A percentile compares a stretch with the other conserved stretches of the same genome.
phyloP scores from a whole-genome alignment of 2,888 invertebrate species.

The Dysmachus trigonus region DNA sequence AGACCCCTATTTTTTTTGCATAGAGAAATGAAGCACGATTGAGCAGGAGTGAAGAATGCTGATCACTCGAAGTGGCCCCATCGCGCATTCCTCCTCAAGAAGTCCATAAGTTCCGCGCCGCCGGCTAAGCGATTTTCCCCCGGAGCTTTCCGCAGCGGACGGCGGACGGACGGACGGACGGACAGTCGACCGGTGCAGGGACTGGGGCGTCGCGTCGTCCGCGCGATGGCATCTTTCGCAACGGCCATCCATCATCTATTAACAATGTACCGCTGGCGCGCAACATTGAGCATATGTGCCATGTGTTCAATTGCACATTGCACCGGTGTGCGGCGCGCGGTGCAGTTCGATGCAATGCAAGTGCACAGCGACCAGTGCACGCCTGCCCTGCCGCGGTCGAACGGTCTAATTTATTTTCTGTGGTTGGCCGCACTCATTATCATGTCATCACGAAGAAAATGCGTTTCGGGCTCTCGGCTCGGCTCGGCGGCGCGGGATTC shows the following conservation, averaged over 20 bases:
- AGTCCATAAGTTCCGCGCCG: background rate
- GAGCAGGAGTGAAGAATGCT: background rate
- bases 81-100: background rate
- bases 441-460: conserved; percentile 53
- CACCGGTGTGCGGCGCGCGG: background rate
- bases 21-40: too few species aligned
- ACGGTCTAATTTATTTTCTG: conserved; percentile 53
- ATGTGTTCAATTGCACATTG: conserved; percentile 26
- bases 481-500: conserved; percentile 1
- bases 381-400: conserved; percentile 29
- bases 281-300: conserved; percentile 45
- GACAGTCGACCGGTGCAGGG: background rate
- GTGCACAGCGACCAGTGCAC: background rate
- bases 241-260: conserved; percentile 38
- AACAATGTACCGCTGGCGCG: conserved; percentile 31
- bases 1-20: too few species aligned
- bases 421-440: conserved; percentile 55
- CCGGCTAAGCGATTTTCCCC: background rate
- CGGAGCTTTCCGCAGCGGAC: background rate
- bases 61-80: background rate
- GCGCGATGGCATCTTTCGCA: conserved; percentile 30
- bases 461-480: conserved; percentile 34
- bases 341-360: background rate
- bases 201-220: background rate
- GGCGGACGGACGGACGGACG: too few species aligned